These are phyloP conservation scores for Lipotes vexillifer DNA, from an alignment of 2,113 vertebrate genomes.

Conservation along the genomic window DNA sequence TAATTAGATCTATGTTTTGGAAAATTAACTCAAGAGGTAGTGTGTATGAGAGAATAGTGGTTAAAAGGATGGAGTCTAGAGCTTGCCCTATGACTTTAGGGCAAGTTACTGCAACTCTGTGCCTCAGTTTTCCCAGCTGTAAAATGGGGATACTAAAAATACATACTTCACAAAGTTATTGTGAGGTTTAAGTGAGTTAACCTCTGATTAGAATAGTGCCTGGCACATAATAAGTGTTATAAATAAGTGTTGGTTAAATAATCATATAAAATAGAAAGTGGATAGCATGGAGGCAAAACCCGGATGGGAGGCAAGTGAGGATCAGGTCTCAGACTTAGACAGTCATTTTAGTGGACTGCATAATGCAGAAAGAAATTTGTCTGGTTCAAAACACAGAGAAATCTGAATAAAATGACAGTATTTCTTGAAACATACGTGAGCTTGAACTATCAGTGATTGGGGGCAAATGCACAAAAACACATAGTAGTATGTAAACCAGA, in stretches of 20 bases:
- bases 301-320: neutral
- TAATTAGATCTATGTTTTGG: neutral
- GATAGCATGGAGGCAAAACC: neutral
- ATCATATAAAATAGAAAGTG: neutral
- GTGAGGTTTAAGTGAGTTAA: neutral
- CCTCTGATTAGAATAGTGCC: neutral
- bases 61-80: neutral
- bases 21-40: neutral
- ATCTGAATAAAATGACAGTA: neutral
- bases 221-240: neutral
- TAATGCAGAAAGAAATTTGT: neutral
- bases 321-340: neutral
- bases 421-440: neutral
- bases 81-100: neutral
- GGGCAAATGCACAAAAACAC: neutral
- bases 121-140: neutral
- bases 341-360: neutral
- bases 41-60: neutral
- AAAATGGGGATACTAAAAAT: neutral
- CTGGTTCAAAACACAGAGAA: neutral
- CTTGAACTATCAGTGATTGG: neutral
- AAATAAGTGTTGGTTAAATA: neutral
- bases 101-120: neutral
- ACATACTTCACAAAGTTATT: neutral
- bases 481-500: neutral